Base-by-base conservation (phyloP, 2,797 vertebrate species). In the Enteromius anoplus region DNA sequence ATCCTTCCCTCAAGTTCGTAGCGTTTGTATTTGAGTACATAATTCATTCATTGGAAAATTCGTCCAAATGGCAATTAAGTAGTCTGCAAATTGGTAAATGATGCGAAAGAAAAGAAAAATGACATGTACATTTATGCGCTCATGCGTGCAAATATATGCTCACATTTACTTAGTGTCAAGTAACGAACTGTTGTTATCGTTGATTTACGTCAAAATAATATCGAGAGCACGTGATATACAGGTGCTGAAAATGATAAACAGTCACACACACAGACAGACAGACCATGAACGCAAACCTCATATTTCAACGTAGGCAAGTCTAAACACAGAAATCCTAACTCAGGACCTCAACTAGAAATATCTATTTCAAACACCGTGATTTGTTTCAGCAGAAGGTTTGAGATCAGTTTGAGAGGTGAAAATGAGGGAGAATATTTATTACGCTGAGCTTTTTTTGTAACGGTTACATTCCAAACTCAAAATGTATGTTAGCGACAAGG, bases 141-240 rank as follows among this genome's bases (percentile, higher is more conserved):
- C 3, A 23, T 23, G 64, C 45, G 51, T 77, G 75, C 81, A 83
- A 83, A 69, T 68, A 83, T 4, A 77, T 1, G 51, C 40, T 77
- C 53, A 69, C 26, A 47, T 77, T 76, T 32, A 76, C 49, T 45
- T 82, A 1, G 62, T 77, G 66, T 70, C 51, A 77, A 83, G 42
- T 70, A 83, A 34, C 21, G 1, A 82, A 66, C 4, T 5, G 51
- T 68, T 45, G 15, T 15, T 29, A 4, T 32, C 45, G 15, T 19
- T 32, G 37, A 60, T 69, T 45, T 69, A 77, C 64, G 60, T 45
- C 8, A 40, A 76, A 83, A 66, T 40, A 47, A 62, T n/a, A 81
- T 49, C 34, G 40, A 62, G 34, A 21, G 17, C 51, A 72, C 32
- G 21, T 73, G 23, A 11, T 19, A 60, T 71, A 23, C 12, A 17